A percentile compares a stretch with the other conserved stretches of the same genome.
Conservation (phyloP, 2,888 invertebrate genomes). For the Patella depressa region DNA sequence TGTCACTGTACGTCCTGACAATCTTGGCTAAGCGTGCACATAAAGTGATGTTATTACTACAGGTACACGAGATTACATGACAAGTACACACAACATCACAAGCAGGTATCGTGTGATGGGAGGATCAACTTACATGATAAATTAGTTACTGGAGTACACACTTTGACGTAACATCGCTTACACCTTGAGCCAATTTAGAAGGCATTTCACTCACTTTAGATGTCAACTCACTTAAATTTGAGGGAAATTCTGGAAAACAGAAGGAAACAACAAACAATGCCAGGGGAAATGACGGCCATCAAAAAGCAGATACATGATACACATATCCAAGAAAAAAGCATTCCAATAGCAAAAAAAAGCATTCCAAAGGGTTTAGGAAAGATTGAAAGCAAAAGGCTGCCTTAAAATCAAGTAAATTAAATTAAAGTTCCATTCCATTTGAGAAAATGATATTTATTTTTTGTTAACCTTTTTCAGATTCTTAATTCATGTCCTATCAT, state of each 20-base stretch:
- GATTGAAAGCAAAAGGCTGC: too few species aligned
- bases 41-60: too few species aligned
- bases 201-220: conserved; percentile 68
- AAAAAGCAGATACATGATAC: not conserved
- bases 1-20: too few species aligned
- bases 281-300: conserved; percentile 17
- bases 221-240: conserved; percentile 64
- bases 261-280: conserved; percentile 25
- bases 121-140: conserved; percentile 23
- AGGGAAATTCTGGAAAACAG: conserved; percentile 55
- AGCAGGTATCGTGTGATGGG: conserved; percentile 2
- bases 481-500: too few species aligned
- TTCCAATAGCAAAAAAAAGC: not conserved
- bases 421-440: too few species aligned
- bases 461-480: too few species aligned
- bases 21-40: too few species aligned
- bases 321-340: not conserved
- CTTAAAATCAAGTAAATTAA: too few species aligned
- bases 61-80: not conserved
- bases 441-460: too few species aligned
- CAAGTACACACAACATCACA: not conserved
- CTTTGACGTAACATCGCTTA: conserved; percentile 68
- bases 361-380: not conserved
- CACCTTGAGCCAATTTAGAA: conserved; percentile 64
- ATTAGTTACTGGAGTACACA: conserved; percentile 63